Base-by-base conservation (phyloP, 2,797 vertebrate species). In the Falco novaeseelandiae region DNA sequence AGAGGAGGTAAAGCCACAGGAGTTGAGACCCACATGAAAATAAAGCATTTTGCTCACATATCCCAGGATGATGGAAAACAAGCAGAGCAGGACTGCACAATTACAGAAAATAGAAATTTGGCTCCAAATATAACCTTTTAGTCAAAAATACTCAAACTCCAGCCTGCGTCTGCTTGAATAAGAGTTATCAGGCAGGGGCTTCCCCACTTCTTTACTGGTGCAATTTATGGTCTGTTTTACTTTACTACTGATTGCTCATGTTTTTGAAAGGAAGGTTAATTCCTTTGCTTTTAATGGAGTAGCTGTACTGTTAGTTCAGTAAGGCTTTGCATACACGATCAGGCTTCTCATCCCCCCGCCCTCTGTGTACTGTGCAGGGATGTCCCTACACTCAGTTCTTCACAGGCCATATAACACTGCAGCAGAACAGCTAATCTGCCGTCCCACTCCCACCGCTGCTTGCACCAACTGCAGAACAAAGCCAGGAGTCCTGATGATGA, bases 221-320 rank as follows among this genome's bases (percentile, higher is more conserved):
- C 92, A 82, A 38, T 88, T 96, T 66, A 94, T 77, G 93, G 30
- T 26, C 83, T 23, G 0, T 95, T 96, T 90, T 91, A 81, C 93
- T 93, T 95, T 85, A 72, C 26, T 88, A 88, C 76, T 66, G 76
- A 89, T 63, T 21, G 76, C 84, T 84, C 70, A 1, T 73, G 77
- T 78, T 88, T 96, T 79, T 70, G 83, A 90, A 90, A 82, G 89
- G 95, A 93, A 96, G 95, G 92, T 96, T 93, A 97, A 96, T 96
- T 93, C 89, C 79, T 90, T 42, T 20, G 72, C 79, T 92, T 91
- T 96, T 93, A 95, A 95, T 79, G 90, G 81, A 90, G 87, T 74
- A 58, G 84, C 89, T 72, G 12, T 48, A 87, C 81, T 54, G 94
- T 67, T 73, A 38, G 77, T 19, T 42, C 86, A 34, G 86, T 1